Conservation (phyloP, 2,797 vertebrate species). For the Chaunax sp. region DNA sequence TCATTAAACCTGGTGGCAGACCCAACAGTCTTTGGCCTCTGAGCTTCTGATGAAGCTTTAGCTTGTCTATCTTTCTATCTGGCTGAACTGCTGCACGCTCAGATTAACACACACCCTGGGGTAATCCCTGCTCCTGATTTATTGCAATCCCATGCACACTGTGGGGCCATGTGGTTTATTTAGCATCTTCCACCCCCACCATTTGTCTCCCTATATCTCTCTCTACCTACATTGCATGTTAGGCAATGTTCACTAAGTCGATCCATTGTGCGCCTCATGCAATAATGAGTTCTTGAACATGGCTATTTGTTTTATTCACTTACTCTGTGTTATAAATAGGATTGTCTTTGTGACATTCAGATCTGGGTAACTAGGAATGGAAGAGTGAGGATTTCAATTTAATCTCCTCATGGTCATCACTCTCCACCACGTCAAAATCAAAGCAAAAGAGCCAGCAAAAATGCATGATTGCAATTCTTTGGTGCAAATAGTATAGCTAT, state of each 20-base stretch:
- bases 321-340: background rate
- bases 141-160: conserved; percentile 57
- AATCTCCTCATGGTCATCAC: conserved; percentile 14
- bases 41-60: conserved; percentile 52
- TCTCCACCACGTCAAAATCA: conserved; percentile 2
- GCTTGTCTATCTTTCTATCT: conserved; percentile 45
- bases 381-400: conserved; percentile 29
- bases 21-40: conserved; percentile 18
- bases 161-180: conserved; percentile 39
- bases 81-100: conserved; percentile 43
- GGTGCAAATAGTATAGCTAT: too few species aligned
- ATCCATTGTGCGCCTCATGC: background rate
- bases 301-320: conserved; percentile 6
- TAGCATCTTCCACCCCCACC: conserved; percentile 34
- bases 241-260: background rate
- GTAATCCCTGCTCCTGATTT: conserved; percentile 73
- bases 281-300: background rate
- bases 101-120: conserved; percentile 68
- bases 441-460: conserved; percentile 3
- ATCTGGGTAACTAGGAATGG: conserved; percentile 1
- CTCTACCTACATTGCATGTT: background rate
- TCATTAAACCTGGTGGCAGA: conserved; percentile 28
- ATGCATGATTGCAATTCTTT: background rate
- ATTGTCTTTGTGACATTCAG: conserved; percentile 6
- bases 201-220: background rate